Conservation (phyloP, 2,113 vertebrate genomes). For the Merops nubicus region DNA sequence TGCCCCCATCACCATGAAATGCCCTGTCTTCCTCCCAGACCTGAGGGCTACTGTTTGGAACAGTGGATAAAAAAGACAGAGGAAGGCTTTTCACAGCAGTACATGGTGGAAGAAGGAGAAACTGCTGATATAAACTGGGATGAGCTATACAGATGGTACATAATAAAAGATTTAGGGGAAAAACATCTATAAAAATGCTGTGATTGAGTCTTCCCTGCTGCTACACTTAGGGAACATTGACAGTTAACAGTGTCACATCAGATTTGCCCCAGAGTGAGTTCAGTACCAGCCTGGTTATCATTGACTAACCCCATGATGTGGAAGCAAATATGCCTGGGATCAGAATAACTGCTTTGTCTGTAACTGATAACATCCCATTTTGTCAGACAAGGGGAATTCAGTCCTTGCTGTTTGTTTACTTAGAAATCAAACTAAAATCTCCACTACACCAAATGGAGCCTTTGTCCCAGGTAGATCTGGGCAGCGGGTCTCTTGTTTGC, state of each 20-base stretch:
- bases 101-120: neutral
- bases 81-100: neutral
- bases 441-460: neutral
- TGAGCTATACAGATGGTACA: neutral
- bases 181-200: neutral
- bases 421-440: neutral
- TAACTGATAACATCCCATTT: neutral
- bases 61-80: neutral
- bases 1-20: neutral
- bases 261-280: neutral
- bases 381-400: neutral
- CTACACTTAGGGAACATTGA: neutral
- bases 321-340: neutral
- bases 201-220: neutral
- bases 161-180: neutral
- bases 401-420: neutral
- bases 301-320: neutral
- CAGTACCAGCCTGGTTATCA: neutral
- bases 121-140: neutral
- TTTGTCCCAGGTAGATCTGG: neutral
- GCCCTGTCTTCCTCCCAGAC: neutral
- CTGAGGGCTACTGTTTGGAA: neutral
- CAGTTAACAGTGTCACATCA: neutral
- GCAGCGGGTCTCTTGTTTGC: neutral
- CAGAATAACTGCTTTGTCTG: neutral